phyloP scores from a whole-genome alignment of 2,888 invertebrate genomes.

The Gortyna flavago region DNA sequence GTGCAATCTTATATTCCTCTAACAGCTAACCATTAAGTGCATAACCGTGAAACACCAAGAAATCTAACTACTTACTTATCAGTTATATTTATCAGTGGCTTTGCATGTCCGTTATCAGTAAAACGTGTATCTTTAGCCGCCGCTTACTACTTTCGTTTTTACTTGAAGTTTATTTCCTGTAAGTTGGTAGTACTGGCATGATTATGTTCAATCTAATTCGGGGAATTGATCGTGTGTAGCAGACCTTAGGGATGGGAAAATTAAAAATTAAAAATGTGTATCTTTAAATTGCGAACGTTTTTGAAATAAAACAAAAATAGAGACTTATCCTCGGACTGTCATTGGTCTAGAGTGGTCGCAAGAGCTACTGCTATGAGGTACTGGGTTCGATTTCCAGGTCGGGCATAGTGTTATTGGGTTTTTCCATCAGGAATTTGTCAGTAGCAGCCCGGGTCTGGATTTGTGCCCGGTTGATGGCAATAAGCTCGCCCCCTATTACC shows the following conservation, averaged over 20 bases:
- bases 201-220: slow-evolving; percentile 15
- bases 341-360: background rate
- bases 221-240: slow-evolving; percentile 6
- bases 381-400: background rate
- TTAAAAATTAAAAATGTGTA: background rate
- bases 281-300: background rate
- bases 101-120: slow-evolving; percentile 58
- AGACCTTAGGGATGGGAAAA: background rate
- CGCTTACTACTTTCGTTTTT: slow-evolving; percentile 56
- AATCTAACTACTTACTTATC: slow-evolving; percentile 42
- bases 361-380: background rate
- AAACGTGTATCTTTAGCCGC: slow-evolving; percentile 43
- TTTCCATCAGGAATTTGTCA: background rate
- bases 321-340: background rate
- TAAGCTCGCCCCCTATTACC: background rate
- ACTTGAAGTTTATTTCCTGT: slow-evolving; percentile 49
- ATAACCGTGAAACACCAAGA: slow-evolving; percentile 38
- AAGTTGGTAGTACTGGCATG: slow-evolving; percentile 38
- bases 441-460: background rate
- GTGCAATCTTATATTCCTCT: slow-evolving; percentile 15
- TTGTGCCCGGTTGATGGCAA: background rate
- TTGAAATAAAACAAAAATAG: background rate
- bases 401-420: background rate
- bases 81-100: slow-evolving; percentile 51
- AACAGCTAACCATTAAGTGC: slow-evolving; percentile 12